Evolutionary conservation across 2,888 invertebrate species (phyloP), one percentile per base, ranked within the genome.

Genomic region (Cactoblastis cactorum): DNA sequence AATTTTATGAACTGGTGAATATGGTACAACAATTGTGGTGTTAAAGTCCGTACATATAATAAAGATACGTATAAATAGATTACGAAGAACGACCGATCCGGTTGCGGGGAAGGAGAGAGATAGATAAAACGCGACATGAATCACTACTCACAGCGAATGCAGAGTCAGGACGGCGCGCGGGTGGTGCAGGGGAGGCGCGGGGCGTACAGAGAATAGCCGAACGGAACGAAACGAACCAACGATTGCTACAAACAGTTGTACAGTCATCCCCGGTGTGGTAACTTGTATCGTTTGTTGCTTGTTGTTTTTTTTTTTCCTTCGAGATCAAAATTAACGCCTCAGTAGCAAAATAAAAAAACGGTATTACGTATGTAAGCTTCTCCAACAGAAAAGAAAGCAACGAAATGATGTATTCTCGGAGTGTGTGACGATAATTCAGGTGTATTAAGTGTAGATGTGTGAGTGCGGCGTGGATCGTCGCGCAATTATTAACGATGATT

Each of bases 51-150:
- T 81, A 77, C 78, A 78, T 81, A 77, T 77, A 81, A 77, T 77
- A 81, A 75, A 83, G 80, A 83, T 83, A 86, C 74, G 73, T 84
- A 86, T 83, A 88, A 85, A 89, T 87, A 87, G 86, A 86, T 86
- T 85, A 87, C 84, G 81, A 80, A 84, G 85, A 84, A 85, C 84
- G 81, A 83, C 83, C 89, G 88, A 88, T 87, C 87, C 85, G 86
- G 87, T 88, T 85, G 87, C 83, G 81, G 80, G 75, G 87, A 86
- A 87, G 84, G 86, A 87, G 85, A 80, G 88, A 89, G 89, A 89
- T 86, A 87, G 88, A 87, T 86, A 87, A 83, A 87, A 86, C 85
- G 83, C 88, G 83, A 86, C 87, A 87, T 89, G 88, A 89, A 89
- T 89, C 88, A 89, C 88, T 89, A 86, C 83, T 83, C 77, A 75